Conservation (phyloP, 2,888 invertebrate species). For the Resseliella maxima region DNA sequence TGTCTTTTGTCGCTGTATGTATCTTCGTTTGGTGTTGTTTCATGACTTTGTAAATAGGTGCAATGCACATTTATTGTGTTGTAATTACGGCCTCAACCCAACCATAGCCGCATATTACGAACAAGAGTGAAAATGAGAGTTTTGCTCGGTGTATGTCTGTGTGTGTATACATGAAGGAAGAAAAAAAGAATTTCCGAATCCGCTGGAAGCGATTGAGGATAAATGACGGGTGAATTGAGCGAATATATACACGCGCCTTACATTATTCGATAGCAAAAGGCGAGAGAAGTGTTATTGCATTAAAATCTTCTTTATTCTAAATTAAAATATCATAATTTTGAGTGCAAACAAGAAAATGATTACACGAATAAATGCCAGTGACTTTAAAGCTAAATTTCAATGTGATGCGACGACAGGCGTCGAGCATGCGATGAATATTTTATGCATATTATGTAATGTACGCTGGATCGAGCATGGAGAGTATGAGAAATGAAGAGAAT, state of each 20-base stretch:
- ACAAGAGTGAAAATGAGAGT: not conserved
- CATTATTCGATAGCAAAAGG: not conserved
- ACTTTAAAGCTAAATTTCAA: constrained; percentile 14
- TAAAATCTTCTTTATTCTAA: constrained; percentile 41
- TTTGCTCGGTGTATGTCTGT: not conserved
- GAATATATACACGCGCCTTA: not conserved
- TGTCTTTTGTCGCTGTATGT: not conserved
- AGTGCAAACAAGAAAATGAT: constrained; percentile 53
- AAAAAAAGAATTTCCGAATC: not conserved
- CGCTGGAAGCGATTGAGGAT: constrained; percentile 4
- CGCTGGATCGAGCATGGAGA: no score
- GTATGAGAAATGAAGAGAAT: no score
- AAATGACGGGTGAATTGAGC: constrained; percentile 15
- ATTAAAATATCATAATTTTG: constrained; percentile 48
- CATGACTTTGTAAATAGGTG: not conserved
- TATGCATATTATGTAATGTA: not conserved
- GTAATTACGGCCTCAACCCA: constrained; percentile 37
- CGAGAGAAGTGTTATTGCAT: constrained; percentile 34
- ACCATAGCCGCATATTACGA: not conserved
- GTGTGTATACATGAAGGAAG: not conserved
- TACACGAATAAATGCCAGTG: not conserved
- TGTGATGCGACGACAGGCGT: not conserved
- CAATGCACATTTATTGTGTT: constrained; percentile 43
- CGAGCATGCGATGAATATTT: constrained; percentile 9
- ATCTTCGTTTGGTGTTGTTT: not conserved